Base-by-base conservation (phyloP, 1,140 invertebrate species). In the Polypedilum vanderplanki region DNA sequence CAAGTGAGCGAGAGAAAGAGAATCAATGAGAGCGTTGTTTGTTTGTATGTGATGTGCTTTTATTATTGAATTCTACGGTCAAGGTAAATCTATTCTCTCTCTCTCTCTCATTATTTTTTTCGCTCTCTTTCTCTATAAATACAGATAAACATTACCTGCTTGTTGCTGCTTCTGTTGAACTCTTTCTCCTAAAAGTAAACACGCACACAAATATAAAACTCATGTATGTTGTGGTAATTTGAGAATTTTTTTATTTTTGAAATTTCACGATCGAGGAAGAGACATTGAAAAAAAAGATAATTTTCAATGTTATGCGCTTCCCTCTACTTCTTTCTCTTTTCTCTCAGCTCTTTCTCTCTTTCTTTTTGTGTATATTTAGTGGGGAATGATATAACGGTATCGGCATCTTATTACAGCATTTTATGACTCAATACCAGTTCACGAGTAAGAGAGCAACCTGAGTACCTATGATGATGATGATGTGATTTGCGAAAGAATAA, bases 381-480 rank as follows among this genome's bases (percentile, higher is more conserved):
- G 46, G 46, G 46, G 46, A n/a, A 57, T 70, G 17, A 70, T 22
- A 70, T 70, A 70, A 70, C 65, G 65, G 65, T 70, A 70, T 70
- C 65, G 17, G 65, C 65, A 70, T 70, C 65, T 70, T 70, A 70
- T 70, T 70, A 70, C 65, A 70, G 18, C 65, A 70, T 70, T 70
- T 70, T 18, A 22, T 70, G 65, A 70, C 20, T 70, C 65, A 70
- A 70, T 22, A 70, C 65, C 9, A n/a, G 9, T 70, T 18, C 20
- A 57, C 1, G 3, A 57, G 10, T 17, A 17, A 57, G n/a, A 57
- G n/a, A 57, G 1, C 24, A 57, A 57, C 46, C 46, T 57, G 46
- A 57, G 46, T 4, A 12, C 46, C 12, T 57, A n/a, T 15, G 12
- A 57, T 57, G 46, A 15, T 46, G 18, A 67, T 67, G 18, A 67